Conservation (phyloP, 2,113 vertebrate species). For the Leptobrachium leishanense region DNA sequence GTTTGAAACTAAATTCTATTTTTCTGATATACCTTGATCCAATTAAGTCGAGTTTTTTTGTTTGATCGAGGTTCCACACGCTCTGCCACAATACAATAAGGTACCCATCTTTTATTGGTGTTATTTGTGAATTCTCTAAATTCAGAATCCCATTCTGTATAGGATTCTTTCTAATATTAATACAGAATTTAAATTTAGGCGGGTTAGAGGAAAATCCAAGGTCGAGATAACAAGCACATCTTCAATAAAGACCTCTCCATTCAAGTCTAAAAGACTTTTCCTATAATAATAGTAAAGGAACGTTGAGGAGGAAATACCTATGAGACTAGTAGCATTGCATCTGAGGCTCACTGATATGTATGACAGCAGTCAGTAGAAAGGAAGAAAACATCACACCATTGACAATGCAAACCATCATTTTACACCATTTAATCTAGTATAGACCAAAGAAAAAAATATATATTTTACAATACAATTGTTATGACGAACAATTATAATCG, state of each 20-base stretch:
- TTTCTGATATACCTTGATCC: no score
- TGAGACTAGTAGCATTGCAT: not conserved
- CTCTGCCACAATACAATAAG: no score
- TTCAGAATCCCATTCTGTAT: not conserved
- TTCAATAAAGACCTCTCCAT: not conserved
- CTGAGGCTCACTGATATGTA: not conserved
- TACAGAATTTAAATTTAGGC: not conserved
- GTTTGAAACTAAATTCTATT: no score
- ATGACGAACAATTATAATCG: no score
- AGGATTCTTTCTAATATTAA: not conserved
- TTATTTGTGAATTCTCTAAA: not conserved
- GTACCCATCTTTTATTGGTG: no score
- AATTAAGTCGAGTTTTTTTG: no score
- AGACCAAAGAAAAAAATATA: no score
- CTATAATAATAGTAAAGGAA: not conserved
- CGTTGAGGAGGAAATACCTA: not conserved
- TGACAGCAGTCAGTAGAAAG: not conserved
- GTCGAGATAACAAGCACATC: not conserved
- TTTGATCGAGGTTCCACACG: no score
- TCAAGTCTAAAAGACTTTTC: not conserved
- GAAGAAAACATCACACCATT: no score
- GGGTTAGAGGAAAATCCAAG: not conserved
- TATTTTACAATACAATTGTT: no score
- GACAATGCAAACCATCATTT: no score
- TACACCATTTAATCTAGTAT: no score